Percentiles rank a stretch among this genome's conserved stretches.
These are phyloP conservation scores for Parazoanthus darwini DNA, from an alignment of 92 coral and sea anemone genomes.

Conservation along the genomic window DNA sequence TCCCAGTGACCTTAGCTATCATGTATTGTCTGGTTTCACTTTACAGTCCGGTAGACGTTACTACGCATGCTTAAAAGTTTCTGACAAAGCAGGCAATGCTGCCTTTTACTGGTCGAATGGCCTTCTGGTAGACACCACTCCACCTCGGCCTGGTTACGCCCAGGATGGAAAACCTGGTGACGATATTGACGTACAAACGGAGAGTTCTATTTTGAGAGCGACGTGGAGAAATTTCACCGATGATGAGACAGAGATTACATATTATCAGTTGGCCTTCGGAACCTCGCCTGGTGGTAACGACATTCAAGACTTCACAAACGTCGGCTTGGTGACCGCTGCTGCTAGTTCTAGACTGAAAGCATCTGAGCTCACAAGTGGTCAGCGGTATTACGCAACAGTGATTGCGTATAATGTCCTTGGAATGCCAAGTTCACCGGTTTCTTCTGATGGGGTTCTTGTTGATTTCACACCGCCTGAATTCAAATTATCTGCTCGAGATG, in stretches of 20 bases:
- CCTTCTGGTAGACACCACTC: conserved; percentile 75
- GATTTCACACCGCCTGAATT: conserved; percentile 93
- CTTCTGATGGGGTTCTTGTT: conserved; percentile 86
- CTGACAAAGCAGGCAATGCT: conserved; percentile 84
- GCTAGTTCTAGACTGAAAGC: conserved; percentile 80
- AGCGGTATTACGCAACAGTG: conserved; percentile 84
- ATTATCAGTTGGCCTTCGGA: conserved; percentile 87
- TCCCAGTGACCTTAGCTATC: conserved; percentile 54
- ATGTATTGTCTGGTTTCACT: conserved; percentile 72
- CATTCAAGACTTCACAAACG: conserved; percentile 82
- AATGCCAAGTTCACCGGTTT: conserved; percentile 65
- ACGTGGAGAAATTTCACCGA: conserved; percentile 86
- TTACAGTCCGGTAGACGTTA: conserved; percentile 73
- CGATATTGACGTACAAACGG: conserved; percentile 73
- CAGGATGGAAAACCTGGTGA: conserved; percentile 71
- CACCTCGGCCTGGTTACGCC: conserved; percentile 74
- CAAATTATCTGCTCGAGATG: conserved; percentile 63
- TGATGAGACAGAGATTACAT: conserved; percentile 68
- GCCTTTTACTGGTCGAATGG: conserved; percentile 81
- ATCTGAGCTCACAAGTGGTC: conserved; percentile 71
- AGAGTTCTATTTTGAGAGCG: conserved; percentile 82
- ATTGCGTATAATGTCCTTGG: conserved; percentile 85
- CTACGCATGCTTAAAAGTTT: conserved; percentile 80
- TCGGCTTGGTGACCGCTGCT: conserved; percentile 77
- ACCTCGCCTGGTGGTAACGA: conserved; percentile 68